These are phyloP conservation scores for Pinctada fucata DNA, from an alignment of 2,888 invertebrate genomes.

Conservation along the genomic window DNA sequence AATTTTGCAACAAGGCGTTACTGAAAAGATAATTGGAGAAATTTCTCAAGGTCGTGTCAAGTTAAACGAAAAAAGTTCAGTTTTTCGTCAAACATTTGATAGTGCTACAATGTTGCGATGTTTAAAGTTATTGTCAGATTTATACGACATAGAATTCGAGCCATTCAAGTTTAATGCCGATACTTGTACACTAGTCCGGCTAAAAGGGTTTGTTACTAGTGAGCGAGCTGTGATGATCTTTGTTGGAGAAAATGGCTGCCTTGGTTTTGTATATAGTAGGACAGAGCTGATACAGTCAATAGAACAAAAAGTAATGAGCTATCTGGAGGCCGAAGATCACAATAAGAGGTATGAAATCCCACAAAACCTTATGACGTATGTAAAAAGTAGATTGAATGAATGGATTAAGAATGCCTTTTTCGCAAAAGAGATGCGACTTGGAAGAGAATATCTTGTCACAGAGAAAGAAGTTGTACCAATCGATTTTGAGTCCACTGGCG, in stretches of 20 bases:
- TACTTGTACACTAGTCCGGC: no score
- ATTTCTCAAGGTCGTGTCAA: no score
- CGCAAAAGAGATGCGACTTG: conserved; percentile 40
- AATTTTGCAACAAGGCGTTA: not conserved
- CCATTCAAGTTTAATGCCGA: not conserved
- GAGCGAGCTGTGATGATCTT: not conserved
- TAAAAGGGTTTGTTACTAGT: no score
- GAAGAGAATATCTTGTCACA: conserved; percentile 45
- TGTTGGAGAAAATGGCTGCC: not conserved
- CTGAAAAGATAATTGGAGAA: not conserved
- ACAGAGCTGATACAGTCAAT: not conserved
- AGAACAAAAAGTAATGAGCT: not conserved
- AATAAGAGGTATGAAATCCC: not conserved
- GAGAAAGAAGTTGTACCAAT: conserved; percentile 46
- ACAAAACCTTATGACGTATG: conserved; percentile 18
- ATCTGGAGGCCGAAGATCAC: not conserved
- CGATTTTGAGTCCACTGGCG: conserved; percentile 48
- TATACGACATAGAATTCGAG: not conserved
- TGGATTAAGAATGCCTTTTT: conserved; percentile 49
- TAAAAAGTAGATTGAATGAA: conserved; percentile 16
- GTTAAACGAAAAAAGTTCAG: not conserved
- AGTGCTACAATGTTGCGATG: not conserved
- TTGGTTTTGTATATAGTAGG: not conserved
- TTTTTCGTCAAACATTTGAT: not conserved
- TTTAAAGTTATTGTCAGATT: not conserved